Evolutionary conservation across 2,113 vertebrate genomes (phyloP), one percentile per base, ranked within the genome.

Genomic region (Xyrauchen texanus): DNA sequence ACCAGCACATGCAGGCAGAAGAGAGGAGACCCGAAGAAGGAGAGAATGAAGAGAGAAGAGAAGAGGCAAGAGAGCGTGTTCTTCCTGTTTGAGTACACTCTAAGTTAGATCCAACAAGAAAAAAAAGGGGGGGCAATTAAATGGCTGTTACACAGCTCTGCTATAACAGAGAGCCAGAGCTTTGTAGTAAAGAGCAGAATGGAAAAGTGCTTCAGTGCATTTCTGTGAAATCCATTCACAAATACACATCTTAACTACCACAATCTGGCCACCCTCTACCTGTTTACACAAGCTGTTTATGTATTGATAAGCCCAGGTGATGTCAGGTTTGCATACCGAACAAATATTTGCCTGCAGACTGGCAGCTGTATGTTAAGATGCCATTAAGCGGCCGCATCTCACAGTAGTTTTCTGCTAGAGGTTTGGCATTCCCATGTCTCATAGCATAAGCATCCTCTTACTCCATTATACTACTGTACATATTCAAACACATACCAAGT

Each of bases 321-420:
- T 90, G 93, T 90, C 93, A 93, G 93, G 94, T 94, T 93, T 95
- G 90, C 92, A 94, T 93, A 94, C 88, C 89, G 91, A 94, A 91
- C 95, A 95, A 97, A 98, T 97, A 97, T 97, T 96, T 96, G 96
- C 91, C 73, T 8, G 90, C 86, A 88, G 88, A 87, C 89, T 88
- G 91, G 92, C 96, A 96, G 94, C 93, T 98, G 97, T 95, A 96
- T 92, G 94, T 93, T 94, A 96, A 96, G 95, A 98, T 96, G 95
- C 95, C 96, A 90, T 96, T 96, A 96, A 96, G 94, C 62, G 88
- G 82, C 61, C 60, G 83, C 88, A 91, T 88, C 90, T 91, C 92
- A 89, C 83, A 87, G 88, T 88, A 88, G 87, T 90, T 93, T 88
- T 73, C 83, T 75, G 80, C 88, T 82, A 81, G 84, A 68, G 82